These are phyloP conservation scores for Mastomys coucha DNA, from an alignment of 2,113 vertebrate species.

Conservation along the genomic window DNA sequence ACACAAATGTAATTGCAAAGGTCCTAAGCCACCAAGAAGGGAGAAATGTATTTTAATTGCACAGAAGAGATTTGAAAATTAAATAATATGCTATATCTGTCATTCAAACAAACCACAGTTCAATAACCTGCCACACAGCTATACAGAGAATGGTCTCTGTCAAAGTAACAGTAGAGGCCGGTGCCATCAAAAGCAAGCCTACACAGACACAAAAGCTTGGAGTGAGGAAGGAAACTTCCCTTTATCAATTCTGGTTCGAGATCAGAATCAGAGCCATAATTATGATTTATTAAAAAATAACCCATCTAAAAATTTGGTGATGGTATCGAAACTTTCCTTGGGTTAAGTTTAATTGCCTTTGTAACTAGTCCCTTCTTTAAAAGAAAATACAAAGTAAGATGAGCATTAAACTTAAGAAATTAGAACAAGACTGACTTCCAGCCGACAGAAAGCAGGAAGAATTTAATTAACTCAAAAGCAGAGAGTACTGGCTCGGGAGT, in stretches of 20 bases:
- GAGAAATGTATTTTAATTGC: neutral
- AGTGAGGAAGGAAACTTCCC: rapidly evolving
- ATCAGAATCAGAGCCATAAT: neutral
- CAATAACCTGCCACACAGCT: neutral
- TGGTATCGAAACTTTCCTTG: neutral
- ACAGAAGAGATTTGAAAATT: neutral
- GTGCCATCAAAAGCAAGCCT: neutral
- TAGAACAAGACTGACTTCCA: neutral
- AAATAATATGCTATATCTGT: neutral
- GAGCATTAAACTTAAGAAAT: neutral
- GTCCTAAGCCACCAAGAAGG: neutral
- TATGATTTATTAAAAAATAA: neutral
- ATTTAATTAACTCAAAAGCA: neutral
- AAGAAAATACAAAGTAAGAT: neutral
- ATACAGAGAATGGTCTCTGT: neutral
- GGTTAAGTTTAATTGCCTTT: neutral
- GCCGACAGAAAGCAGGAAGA: neutral
- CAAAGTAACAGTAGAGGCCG: neutral
- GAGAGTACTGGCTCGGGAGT: neutral
- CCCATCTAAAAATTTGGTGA: neutral
- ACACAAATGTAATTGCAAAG: no score
- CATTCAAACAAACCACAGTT: neutral
- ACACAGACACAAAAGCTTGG: neutral
- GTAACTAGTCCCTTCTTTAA: neutral
- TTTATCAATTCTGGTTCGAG: no score